These are phyloP conservation scores for Brachyalestes nurse DNA, from an alignment of 2,797 vertebrate genomes.

Conservation along the genomic window DNA sequence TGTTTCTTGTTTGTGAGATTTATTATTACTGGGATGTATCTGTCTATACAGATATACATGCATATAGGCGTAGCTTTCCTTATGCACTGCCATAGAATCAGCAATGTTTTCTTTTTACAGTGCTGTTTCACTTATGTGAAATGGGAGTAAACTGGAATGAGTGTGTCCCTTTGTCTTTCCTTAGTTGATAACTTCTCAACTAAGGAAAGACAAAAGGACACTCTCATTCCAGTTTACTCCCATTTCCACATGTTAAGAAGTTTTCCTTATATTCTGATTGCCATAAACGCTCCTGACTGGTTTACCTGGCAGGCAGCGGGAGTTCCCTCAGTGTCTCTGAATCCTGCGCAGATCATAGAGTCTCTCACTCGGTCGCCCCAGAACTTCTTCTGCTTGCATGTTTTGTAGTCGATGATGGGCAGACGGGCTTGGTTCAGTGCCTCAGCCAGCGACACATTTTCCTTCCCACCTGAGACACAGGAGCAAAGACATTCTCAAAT, in stretches of 20 bases:
- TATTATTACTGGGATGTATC: background rate
- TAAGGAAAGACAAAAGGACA: no score
- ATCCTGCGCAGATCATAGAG: conserved; percentile 83
- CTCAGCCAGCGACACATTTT: conserved; percentile 77
- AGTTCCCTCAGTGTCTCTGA: conserved; percentile 75
- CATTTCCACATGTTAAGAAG: no score
- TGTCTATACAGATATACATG: no score
- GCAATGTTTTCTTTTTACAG: background rate
- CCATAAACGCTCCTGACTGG: background rate
- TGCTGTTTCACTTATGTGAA: no score
- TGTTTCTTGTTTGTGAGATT: background rate
- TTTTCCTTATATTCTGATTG: background rate
- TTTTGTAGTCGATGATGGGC: conserved; percentile 81
- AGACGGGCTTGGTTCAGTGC: conserved; percentile 79
- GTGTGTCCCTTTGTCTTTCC: no score
- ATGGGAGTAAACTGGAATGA: no score
- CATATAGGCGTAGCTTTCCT: no score
- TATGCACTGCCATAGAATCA: background rate
- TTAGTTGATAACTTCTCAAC: no score
- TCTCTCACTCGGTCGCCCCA: conserved; percentile 86
- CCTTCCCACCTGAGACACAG: conserved; percentile 73
- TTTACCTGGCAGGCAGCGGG: conserved; percentile 83
- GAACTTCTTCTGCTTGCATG: conserved; percentile 82
- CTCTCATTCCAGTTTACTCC: no score
- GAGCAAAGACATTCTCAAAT: background rate